Evolutionary conservation across 2,113 vertebrate species (phyloP), one percentile per base, ranked within the genome.

Genomic region (Pseudolaguvia tuberculata): DNA sequence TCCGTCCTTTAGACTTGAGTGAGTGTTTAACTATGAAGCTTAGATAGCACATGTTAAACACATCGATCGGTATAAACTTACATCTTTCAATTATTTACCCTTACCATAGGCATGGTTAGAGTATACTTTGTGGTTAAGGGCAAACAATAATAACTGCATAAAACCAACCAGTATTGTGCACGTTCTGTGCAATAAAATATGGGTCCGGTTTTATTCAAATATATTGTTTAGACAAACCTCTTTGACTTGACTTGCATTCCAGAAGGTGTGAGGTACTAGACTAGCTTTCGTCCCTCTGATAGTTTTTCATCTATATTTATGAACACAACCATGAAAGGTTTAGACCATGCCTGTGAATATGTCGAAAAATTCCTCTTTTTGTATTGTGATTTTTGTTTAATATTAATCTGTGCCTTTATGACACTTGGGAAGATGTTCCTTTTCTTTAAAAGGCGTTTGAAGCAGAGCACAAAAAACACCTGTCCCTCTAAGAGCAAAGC

Each of bases 401-500:
- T 86, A 84, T 86, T 83, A 86, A 84, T 86, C 77, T 78, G 31
- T 77, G 76, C 79, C n/a, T 71, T 82, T 75, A 62, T 78, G 78
- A 70, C 75, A 50, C 78, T 79, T 77, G 66, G 72, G 74, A 73
- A 80, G 67, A 69, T 42, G 35, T 58, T 76, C 62, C 65, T 45
- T 27, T 58, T 53, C 69, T 68, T 76, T 76, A 73, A 77, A 79
- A 72, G 70, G 59, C 20, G 14, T 20, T 29, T 21, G 35, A 25
- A 25, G 25, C 31, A 25, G 70, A 78, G 58, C 45, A n/a, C 75
- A 66, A 83, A 71, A 48, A 75, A 75, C 78, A 83, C 78, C 80
- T 82, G 80, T 67, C 65, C 63, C 55, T 65, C 58, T 82, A 53
- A 5, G 70, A 52, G 23, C 25, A 58, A 61, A 50, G 14, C 53